A percentile compares a stretch with the other conserved stretches of the same genome.
Evolutionary conservation across 2,888 invertebrate species (phyloP).

Genomic region (Ommatoiulus sabulosus): DNA sequence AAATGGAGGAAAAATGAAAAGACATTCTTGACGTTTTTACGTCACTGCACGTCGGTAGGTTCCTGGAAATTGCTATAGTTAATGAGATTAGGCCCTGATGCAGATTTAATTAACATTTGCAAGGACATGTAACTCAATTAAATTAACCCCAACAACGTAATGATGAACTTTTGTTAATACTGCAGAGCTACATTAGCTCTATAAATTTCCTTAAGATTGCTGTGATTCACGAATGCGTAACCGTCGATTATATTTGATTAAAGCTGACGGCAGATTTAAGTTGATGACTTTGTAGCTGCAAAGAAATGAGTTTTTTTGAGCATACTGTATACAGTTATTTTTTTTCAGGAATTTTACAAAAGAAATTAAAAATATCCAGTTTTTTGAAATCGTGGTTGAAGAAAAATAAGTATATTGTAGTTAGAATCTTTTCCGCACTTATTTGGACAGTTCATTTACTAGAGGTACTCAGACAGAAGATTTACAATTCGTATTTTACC

Average conservation of each 20-base stretch:
- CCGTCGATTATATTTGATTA: not conserved
- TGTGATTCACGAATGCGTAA: not conserved
- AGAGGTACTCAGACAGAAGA: no score
- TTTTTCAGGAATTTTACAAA: no score
- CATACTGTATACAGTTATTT: no score
- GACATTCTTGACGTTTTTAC: not conserved
- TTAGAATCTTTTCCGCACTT: no score
- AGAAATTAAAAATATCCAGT: no score
- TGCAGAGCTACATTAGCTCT: not conserved
- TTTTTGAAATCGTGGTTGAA: no score
- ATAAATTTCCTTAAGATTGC: not conserved
- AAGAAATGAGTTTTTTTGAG: no score
- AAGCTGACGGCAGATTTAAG: not conserved
- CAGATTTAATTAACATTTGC: not conserved
- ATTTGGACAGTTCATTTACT: no score
- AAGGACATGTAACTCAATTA: conserved; percentile 1
- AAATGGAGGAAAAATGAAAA: not conserved
- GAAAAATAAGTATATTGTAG: no score
- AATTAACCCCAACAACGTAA: not conserved
- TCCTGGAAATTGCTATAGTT: not conserved
- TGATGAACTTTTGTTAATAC: not conserved
- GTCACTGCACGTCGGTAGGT: not conserved
- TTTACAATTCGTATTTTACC: no score
- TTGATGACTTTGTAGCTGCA: not conserved
- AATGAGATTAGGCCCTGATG: not conserved